Conservation (phyloP, 2,113 vertebrate genomes). For the Podarcis cretensis region DNA sequence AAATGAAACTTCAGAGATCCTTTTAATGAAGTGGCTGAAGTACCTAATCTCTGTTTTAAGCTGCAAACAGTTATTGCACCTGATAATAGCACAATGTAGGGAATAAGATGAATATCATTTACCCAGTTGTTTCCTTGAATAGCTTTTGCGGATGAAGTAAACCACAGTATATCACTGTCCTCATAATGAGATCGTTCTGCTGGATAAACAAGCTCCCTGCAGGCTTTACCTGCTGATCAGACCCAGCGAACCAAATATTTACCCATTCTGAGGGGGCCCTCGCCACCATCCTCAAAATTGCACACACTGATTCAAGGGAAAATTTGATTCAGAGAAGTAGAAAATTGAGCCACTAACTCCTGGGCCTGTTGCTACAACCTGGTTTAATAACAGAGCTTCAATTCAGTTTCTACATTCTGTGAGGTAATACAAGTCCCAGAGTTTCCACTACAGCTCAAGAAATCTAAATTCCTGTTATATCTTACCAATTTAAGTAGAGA, state of each 20-base stretch:
- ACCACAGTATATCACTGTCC: conserved; percentile 66
- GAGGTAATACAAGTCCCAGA: conserved; percentile 47
- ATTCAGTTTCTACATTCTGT: conserved; percentile 59
- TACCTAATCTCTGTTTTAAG: conserved; percentile 70
- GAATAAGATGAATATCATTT: conserved; percentile 55
- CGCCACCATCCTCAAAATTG: conserved; percentile 47
- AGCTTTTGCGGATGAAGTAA: conserved; percentile 65
- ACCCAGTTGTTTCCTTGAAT: conserved; percentile 64
- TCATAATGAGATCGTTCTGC: conserved; percentile 69
- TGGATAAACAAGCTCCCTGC: conserved; percentile 67
- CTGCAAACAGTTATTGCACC: conserved; percentile 62
- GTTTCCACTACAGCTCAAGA: conserved; percentile 39
- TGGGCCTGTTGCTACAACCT: conserved; percentile 34
- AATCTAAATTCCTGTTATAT: conserved; percentile 58
- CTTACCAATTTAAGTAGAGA: conserved; percentile 44
- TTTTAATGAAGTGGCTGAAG: conserved; percentile 50
- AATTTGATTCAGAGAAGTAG: conserved; percentile 62
- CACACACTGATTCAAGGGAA: conserved; percentile 53
- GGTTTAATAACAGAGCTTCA: conserved; percentile 52
- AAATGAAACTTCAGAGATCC: conserved; percentile 65
- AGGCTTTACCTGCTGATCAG: conserved; percentile 62
- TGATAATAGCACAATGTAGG: conserved; percentile 60
- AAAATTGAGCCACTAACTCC: conserved; percentile 64
- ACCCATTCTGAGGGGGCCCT: conserved; percentile 56
- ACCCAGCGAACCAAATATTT: conserved; percentile 66